phyloP scores from a whole-genome alignment of 2,113 vertebrate genomes.

The Electrona antarctica region DNA sequence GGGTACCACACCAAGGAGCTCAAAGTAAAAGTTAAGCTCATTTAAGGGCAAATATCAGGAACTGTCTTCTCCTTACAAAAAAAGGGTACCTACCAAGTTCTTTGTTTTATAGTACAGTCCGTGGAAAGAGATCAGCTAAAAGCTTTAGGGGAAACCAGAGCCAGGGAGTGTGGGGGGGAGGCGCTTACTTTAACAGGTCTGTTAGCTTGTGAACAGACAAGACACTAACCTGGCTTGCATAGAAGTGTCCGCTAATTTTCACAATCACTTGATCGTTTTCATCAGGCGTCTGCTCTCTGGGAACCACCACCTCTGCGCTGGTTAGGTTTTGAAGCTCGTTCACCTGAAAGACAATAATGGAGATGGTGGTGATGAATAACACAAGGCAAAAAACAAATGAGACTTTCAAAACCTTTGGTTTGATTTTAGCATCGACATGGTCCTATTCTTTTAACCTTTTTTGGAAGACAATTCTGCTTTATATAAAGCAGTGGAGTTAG shows the following conservation, averaged over 20 bases:
- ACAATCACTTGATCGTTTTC: constrained; percentile 98
- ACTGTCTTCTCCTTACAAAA: too few species aligned
- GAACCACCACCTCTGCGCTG: constrained; percentile 98
- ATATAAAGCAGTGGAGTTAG: neutral
- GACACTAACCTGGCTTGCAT: constrained; percentile 92
- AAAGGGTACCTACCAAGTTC: too few species aligned
- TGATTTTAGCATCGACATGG: neutral
- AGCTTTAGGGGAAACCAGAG: neutral
- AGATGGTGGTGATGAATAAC: too few species aligned
- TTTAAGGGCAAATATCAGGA: too few species aligned
- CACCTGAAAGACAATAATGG: constrained; percentile 76
- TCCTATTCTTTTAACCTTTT: neutral
- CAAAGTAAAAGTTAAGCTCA: too few species aligned
- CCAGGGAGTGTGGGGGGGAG: neutral
- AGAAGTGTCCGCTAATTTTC: constrained; percentile 99
- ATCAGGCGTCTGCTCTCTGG: constrained; percentile 96
- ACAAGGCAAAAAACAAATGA: neutral
- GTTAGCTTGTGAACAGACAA: neutral
- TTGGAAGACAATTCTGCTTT: neutral
- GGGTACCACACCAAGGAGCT: too few species aligned
- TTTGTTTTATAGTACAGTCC: too few species aligned
- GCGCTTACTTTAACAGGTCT: neutral
- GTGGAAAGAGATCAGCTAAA: too few species aligned
- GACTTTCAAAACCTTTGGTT: neutral
- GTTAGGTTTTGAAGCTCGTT: constrained; percentile 98